Evolutionary conservation across 2,888 invertebrate species (phyloP).

Genomic region (Cetonia aurata): DNA sequence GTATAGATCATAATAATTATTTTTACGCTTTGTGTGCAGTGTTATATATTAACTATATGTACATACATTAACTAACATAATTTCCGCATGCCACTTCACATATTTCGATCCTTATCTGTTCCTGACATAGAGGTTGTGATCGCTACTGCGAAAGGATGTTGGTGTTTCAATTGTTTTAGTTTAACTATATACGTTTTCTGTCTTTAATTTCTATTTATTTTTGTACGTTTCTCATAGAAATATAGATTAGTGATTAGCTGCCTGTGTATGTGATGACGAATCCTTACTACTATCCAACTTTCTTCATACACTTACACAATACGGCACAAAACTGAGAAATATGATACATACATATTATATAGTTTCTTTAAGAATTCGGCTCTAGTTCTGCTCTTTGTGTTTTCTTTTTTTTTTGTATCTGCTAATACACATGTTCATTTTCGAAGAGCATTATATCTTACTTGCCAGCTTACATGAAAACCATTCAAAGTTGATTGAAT

Average conservation of each 20-base stretch:
- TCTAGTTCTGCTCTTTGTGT: conserved; percentile 29
- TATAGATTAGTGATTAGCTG: conserved; percentile 57
- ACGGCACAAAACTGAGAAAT: conserved; percentile 43
- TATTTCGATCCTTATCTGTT: conserved; percentile 25
- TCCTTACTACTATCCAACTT: conserved; percentile 38
- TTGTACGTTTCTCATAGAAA: conserved; percentile 54
- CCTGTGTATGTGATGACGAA: conserved; percentile 57
- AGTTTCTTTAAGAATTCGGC: conserved; percentile 5
- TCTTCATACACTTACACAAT: conserved; percentile 49
- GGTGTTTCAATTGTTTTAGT: conserved; percentile 54
- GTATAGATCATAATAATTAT: neutral
- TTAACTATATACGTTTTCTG: conserved; percentile 36
- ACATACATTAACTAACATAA: conserved; percentile 32
- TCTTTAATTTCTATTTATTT: conserved; percentile 51
- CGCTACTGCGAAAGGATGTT: conserved; percentile 51
- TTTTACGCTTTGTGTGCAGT: neutral
- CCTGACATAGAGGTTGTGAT: conserved; percentile 43
- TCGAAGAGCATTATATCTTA: conserved; percentile 13
- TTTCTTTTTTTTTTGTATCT: conserved; percentile 23
- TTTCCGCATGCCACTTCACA: conserved; percentile 31
- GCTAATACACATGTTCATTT: conserved; percentile 41
- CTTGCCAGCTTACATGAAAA: conserved; percentile 8
- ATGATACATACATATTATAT: conserved; percentile 27
- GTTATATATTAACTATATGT: conserved; percentile 24
- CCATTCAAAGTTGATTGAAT: conserved; percentile 23